Evolutionary conservation across 2,113 vertebrate species (phyloP).

Genomic region (Zeus faber): DNA sequence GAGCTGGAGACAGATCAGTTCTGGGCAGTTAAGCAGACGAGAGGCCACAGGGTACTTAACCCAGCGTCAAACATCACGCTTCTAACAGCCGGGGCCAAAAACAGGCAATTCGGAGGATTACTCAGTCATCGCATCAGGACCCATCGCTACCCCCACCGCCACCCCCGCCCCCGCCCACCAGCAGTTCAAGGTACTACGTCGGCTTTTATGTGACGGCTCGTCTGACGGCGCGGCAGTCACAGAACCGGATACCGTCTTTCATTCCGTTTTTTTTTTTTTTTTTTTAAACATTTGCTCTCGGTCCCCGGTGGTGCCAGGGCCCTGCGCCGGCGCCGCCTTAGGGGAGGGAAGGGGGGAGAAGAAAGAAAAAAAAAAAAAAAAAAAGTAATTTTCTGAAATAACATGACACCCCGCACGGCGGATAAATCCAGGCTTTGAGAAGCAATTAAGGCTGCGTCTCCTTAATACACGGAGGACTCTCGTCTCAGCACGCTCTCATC

Average conservation of each 20-base stretch:
- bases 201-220: too few relatives aligned
- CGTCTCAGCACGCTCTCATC: constrained; percentile 27
- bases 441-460: constrained; percentile 55
- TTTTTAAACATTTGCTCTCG: too few relatives aligned
- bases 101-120: not conserved
- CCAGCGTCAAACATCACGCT: not conserved
- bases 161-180: too few relatives aligned
- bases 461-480: constrained; percentile 18
- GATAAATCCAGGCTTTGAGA: constrained; percentile 53
- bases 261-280: too few relatives aligned
- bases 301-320: too few relatives aligned
- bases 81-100: not conserved
- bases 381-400: too few relatives aligned
- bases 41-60: not conserved
- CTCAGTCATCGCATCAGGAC: not conserved
- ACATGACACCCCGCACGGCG: constrained; percentile 17
- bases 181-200: too few relatives aligned
- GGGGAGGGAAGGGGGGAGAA: too few relatives aligned
- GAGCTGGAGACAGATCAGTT: constrained; percentile 34
- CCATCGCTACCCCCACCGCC: not conserved
- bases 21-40: constrained; percentile 29
- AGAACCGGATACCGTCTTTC: too few relatives aligned
- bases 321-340: too few relatives aligned
- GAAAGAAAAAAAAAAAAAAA: too few relatives aligned
- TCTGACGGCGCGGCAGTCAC: too few relatives aligned